Evolutionary conservation across 2,113 vertebrate species (phyloP), one percentile per base, ranked within the genome.

Genomic region (Gnathochromis pfefferi): DNA sequence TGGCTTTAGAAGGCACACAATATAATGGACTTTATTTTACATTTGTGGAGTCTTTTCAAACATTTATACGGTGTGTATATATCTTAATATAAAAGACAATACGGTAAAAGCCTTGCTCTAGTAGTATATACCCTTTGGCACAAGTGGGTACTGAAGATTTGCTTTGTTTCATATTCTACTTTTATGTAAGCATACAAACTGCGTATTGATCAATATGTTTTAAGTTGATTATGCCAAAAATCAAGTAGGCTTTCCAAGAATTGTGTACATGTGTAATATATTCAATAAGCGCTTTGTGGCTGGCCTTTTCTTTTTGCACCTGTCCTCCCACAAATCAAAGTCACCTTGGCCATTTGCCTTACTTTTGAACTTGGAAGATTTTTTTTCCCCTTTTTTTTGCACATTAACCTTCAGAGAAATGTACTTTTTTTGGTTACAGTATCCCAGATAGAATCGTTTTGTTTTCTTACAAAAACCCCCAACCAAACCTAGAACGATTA

Each of bases 41-140:
- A 96, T 94, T 93, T 94, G 95, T 96, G 96, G 96, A 97, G 96
- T 97, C 95, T 96, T 97, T 98, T 96, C 78, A 92, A 94, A 91
- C 93, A 92, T 96, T 96, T 96, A 95, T 96, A 96, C 94, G 84
- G 94, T 83, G 87, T 96, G 93, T 95, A 95, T 93, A 96, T 94
- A 94, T 91, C 87, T 91, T 92, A 86, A 90, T 91, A 88, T 93
- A 88, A 94, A 82, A 87, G 81, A 75, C 70, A 75, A 75, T 78
- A 94, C 82, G 82, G 86, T 93, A 80, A 91, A 90, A 94, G 92
- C 90, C 92, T 95, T 95, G 94, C 89, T 94, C 73, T 51, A 51
- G 88, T 95, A 93, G 86, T 94, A 87, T 90, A 81, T 87, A 85
- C 90, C 94, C 93, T 93, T 94, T 95, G 88, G 83, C 92, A 95